Percentiles rank a stretch among this genome's conserved stretches.
Conservation (phyloP, 2,888 invertebrate genomes). For the Alloplasta piceator region DNA sequence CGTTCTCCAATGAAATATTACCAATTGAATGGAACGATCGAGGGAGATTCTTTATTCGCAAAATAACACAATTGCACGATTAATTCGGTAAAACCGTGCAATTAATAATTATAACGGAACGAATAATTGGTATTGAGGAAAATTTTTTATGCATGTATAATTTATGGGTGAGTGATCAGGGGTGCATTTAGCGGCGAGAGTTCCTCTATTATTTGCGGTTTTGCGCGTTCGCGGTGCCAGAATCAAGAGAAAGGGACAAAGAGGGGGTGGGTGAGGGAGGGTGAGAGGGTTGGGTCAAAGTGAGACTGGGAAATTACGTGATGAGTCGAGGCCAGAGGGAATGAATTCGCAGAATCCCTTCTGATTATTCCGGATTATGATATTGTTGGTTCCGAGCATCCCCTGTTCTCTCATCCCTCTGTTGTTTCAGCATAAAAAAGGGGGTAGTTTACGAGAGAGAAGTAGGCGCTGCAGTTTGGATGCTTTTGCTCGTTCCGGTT, state of each 20-base stretch:
- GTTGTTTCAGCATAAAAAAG: constrained; percentile 25
- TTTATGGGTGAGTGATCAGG: not conserved
- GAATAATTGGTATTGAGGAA: no score
- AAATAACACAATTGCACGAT: no score
- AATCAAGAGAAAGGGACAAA: constrained; percentile 5
- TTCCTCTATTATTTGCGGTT: constrained; percentile 24
- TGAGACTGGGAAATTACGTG: constrained; percentile 22
- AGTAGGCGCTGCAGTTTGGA: not conserved
- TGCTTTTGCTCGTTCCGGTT: constrained; percentile 7
- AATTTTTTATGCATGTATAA: not conserved
- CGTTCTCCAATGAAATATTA: no score
- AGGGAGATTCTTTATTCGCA: no score
- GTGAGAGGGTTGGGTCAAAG: constrained; percentile 28
- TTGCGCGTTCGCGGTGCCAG: constrained; percentile 10
- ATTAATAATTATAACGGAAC: no score
- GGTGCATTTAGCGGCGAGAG: constrained; percentile 34
- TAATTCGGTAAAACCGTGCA: no score
- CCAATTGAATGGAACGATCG: no score
- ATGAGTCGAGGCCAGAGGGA: constrained; percentile 32
- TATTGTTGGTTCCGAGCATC: constrained; percentile 53
- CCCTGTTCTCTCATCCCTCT: constrained; percentile 15
- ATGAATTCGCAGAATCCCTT: constrained; percentile 59
- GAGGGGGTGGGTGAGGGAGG: not conserved
- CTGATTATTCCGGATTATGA: constrained; percentile 64
- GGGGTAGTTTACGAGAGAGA: not conserved